phyloP scores from a whole-genome alignment of 1,140 invertebrate species.

The Pemphigus obesinymphae region DNA sequence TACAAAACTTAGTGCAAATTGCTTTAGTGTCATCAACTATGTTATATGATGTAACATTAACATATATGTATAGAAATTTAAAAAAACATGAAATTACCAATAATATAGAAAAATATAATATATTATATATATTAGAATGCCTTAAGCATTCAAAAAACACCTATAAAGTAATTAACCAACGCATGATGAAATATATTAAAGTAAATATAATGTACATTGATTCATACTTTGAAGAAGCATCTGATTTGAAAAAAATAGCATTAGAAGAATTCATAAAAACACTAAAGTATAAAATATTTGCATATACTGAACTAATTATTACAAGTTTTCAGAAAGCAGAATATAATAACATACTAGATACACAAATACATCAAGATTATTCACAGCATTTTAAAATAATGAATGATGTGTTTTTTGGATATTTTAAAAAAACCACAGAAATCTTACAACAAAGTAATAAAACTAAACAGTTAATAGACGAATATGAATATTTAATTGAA shows the following conservation, averaged over 20 bases:
- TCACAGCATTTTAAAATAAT: neutral
- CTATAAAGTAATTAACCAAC: neutral
- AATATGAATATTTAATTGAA: neutral
- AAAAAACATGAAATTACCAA: neutral
- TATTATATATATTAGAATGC: neutral
- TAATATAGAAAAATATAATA: neutral
- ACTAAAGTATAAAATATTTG: neutral
- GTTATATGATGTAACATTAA: slow-evolving; percentile 14
- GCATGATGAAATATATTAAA: neutral
- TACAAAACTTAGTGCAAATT: neutral
- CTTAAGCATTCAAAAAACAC: neutral
- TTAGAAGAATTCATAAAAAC: neutral
- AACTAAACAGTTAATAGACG: neutral
- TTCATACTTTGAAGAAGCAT: neutral
- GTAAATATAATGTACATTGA: neutral
- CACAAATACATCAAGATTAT: neutral
- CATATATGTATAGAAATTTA: neutral
- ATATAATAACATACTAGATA: neutral
- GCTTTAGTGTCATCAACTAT: neutral
- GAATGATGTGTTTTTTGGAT: neutral
- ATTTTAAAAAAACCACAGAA: neutral
- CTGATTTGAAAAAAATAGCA: neutral
- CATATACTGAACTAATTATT: neutral
- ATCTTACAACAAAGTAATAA: too few relatives aligned
- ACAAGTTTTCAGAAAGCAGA: neutral